phyloP scores from a whole-genome alignment of 1,140 invertebrate species.

The Zaprionus capensis region DNA sequence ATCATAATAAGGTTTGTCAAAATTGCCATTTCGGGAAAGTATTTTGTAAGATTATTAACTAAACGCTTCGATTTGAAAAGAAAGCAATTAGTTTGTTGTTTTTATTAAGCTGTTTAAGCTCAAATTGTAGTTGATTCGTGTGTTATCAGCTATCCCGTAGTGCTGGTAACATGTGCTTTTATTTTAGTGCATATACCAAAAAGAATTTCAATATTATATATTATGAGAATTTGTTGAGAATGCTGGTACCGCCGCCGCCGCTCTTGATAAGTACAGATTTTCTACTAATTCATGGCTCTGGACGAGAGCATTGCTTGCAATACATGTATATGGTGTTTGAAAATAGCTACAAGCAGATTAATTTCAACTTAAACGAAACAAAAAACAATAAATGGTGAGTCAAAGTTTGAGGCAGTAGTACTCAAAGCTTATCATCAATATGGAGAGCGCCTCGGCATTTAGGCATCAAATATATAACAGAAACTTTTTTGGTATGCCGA shows the following conservation, averaged over 20 bases:
- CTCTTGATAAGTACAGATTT: constrained; percentile 58
- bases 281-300: constrained; percentile 57
- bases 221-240: constrained; percentile 22
- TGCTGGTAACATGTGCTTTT: constrained; percentile 34
- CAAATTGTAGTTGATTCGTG: constrained; percentile 7
- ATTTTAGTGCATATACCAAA: constrained; percentile 20
- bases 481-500: constrained; percentile 7
- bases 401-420: constrained; percentile 47
- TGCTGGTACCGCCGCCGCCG: constrained; percentile 35
- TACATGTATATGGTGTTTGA: constrained; percentile 25
- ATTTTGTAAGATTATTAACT: constrained; percentile 8
- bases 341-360: constrained; percentile 41
- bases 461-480: constrained; percentile 29
- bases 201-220: constrained; percentile 15
- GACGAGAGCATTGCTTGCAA: constrained; percentile 17
- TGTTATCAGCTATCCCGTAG: constrained; percentile 34
- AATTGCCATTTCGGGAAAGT: constrained; percentile 30
- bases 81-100: neutral
- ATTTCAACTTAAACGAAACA: constrained; percentile 43
- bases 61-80: neutral
- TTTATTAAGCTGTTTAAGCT: neutral
- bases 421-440: constrained; percentile 62
- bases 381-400: constrained; percentile 27
- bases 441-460: constrained; percentile 21
- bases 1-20: constrained; percentile 31